Evolutionary conservation across 2,113 vertebrate species (phyloP), one percentile per base, ranked within the genome.

Genomic region (Platysteira castanea): DNA sequence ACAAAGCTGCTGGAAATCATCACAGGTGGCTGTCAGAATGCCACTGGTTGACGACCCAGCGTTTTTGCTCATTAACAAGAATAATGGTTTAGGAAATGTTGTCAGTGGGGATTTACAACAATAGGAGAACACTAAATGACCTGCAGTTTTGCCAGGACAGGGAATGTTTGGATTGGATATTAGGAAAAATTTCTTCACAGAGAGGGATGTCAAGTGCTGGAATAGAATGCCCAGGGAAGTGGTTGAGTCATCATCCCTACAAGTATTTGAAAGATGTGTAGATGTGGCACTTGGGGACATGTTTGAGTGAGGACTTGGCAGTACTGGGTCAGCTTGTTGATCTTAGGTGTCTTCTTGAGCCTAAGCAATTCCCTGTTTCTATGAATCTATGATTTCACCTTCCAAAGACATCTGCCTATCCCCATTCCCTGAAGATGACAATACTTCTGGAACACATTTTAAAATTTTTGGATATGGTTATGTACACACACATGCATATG

Each of bases 381-480:
- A 31, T n/a, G 42, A 65, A n/a, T 65, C 22, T 46, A 9, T 17
- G 27, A 23, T 65, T 88, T 89, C 44, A 44, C 13, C 21, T 87
- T 65, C 42, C 21, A 50, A 68, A 61, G 33, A 54, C 0, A 28
- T 13, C 28, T 65, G 6, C 19, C 11, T 87, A 31, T 33, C 31
- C 24, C 16, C 4, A 2, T 39, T 2, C 19, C 6, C 20, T 0
- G 1, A 92, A 92, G 56, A 61, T 1, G 1, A 39, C 6, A 18
- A 15, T 54, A 9, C 37, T 89, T 81, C 56, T 35, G 27, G 44
- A 82, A 68, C 6, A 19, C 28, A 80, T 67, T 65, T 82, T 35
- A 56, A n/a, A 17, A 24, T 47, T 82, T 90, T 84, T 7, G 1
- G 18, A 57, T 53, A 60, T 0, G 1, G 7, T 46, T 89, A 30